Evolutionary conservation across 2,113 vertebrate species (phyloP).

Genomic region (Larimichthys polyactis): DNA sequence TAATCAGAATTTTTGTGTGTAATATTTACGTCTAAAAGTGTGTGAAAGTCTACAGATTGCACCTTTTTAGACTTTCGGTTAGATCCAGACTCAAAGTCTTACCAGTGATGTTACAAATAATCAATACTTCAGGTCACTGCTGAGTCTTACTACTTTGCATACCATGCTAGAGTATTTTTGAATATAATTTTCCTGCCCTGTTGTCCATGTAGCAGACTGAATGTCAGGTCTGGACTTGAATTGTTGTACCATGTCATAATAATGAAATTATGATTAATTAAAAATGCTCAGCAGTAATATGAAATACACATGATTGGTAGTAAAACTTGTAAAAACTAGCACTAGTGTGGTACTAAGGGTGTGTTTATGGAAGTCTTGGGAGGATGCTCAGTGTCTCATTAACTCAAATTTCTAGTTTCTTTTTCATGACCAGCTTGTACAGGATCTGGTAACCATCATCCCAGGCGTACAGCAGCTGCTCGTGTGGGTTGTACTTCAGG

Average conservation of each 20-base stretch:
- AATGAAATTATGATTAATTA: background rate
- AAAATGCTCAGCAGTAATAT: background rate
- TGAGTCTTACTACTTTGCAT: background rate
- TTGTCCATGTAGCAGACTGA: background rate
- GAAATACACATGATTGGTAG: background rate
- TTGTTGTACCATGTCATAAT: background rate
- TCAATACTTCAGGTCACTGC: background rate
- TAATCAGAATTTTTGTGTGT: background rate
- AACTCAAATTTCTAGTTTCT: slow-evolving; percentile 85
- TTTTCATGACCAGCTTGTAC: slow-evolving; percentile 95
- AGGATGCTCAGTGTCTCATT: background rate
- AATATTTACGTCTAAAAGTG: background rate
- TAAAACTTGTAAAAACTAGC: background rate
- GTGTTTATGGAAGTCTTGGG: background rate
- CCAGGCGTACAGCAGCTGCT: slow-evolving; percentile 96
- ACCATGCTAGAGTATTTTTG: background rate
- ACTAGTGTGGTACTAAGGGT: background rate
- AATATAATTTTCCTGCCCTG: background rate
- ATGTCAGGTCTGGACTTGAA: background rate
- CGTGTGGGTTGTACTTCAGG: slow-evolving; percentile 93
- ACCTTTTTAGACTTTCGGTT: background rate
- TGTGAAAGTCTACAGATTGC: background rate
- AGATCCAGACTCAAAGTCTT: background rate
- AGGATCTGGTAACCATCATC: slow-evolving; percentile 98
- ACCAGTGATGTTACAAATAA: background rate